Percentiles rank a stretch among this genome's conserved stretches.
Evolutionary conservation across 2,888 invertebrate species (phyloP).

Genomic region (Thyatira batis): DNA sequence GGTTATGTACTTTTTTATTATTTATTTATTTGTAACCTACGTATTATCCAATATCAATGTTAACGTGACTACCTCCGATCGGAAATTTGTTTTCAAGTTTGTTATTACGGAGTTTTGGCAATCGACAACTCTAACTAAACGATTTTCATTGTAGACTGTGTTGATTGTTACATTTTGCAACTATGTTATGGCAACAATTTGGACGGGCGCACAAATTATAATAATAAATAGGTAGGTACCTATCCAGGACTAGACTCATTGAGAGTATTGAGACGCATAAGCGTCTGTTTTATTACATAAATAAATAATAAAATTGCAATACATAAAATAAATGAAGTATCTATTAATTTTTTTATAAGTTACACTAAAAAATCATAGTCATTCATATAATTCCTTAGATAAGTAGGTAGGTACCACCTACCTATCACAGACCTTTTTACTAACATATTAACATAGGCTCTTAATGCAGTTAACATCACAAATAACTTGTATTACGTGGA

Average conservation of each 20-base stretch:
- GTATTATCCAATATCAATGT: not conserved
- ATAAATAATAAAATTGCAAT: too few relatives aligned
- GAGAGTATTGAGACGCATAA: not conserved
- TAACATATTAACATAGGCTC: too few relatives aligned
- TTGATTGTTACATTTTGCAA: not conserved
- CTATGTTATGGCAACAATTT: not conserved
- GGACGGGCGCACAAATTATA: not conserved
- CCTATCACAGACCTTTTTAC: too few relatives aligned
- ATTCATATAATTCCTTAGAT: too few relatives aligned
- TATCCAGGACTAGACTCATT: not conserved
- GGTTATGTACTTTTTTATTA: not conserved
- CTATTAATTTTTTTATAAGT: too few relatives aligned
- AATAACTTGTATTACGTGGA: too few relatives aligned
- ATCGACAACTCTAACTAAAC: not conserved
- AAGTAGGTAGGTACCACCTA: too few relatives aligned
- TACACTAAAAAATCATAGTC: too few relatives aligned
- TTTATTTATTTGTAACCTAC: too few relatives aligned
- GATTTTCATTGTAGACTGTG: not conserved
- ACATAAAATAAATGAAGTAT: too few relatives aligned
- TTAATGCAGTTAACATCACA: too few relatives aligned
- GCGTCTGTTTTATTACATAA: not conserved
- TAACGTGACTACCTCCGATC: slow-evolving; percentile 1
- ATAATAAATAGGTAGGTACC: too few relatives aligned
- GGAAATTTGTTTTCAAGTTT: not conserved
- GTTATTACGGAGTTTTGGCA: not conserved